Base-by-base conservation (phyloP, 2,888 invertebrate species). In the Mantis religiosa region DNA sequence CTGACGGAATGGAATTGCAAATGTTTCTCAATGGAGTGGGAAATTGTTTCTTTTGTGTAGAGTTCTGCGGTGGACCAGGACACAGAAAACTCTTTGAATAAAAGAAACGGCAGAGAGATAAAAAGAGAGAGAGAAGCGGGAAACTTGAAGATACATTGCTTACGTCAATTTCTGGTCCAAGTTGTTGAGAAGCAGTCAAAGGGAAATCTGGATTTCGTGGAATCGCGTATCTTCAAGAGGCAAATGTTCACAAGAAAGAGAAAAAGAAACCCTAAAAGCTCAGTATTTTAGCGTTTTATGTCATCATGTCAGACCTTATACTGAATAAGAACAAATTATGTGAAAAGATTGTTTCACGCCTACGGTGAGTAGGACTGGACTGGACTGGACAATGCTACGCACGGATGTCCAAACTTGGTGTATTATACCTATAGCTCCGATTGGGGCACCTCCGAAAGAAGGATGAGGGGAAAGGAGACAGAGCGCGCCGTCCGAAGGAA, bases 11-110 rank as follows among this genome's bases (percentile, higher is more conserved):
- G 84, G 88, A 88, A 88, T 88, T 88, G 88, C 88, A 88, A 88
- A 88, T 88, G 88, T 47, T 82, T 25, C 47, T 85, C 88, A 85
- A 85, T 88, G 82, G 88, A 85, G 83, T 82, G 88, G 85, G 82
- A 85, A 85, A 88, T 82, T n/a, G 83, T 47, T 88, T 27, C 85
- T 82, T 88, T 88, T 88, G 88, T 85, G 25, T 20, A 7, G 34
- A 9, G 8, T n/a, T 83, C 30, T 83, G 28, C 83, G 20, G 83
- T 71, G 54, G 54, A 71, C 54, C 54, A 71, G 20, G 54, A 71
- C 54, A 25, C 54, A 71, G 20, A 71, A 71, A 71, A 71, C 54
- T 71, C 54, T 71, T 71, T 71, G 54, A 71, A 71, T 71, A 71
- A 71, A 71, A 71, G 54, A 71, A 71, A 25, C 54, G 54, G 54